These are phyloP conservation scores for Nasalis larvatus DNA, from an alignment of 2,113 vertebrate genomes.

Conservation along the genomic window DNA sequence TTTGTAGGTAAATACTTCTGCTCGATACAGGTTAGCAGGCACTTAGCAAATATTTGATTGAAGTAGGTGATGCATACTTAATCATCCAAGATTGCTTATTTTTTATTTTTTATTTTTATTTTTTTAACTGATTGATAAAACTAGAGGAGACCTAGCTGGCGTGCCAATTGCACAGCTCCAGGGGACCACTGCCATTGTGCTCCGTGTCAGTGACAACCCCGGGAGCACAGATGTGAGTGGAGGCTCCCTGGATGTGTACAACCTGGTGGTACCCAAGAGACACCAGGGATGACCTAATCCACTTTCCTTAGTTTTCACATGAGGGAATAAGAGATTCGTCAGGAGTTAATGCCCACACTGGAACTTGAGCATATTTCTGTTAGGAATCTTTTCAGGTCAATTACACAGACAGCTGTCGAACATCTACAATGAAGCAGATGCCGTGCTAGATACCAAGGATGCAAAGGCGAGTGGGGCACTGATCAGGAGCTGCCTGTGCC, in stretches of 20 bases:
- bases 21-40: background rate
- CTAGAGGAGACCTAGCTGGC: background rate
- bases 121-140: background rate
- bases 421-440: background rate
- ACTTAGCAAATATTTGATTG: constrained; percentile 20
- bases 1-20: background rate
- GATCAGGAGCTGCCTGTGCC: background rate
- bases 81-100: background rate
- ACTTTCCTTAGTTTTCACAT: background rate
- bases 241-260: no score
- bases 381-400: background rate
- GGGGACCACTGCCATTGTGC: background rate
- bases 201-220: background rate
- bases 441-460: background rate
- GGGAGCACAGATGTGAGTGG: background rate
- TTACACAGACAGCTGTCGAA: background rate
- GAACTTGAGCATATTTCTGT: background rate
- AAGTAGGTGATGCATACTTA: background rate
- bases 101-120: background rate
- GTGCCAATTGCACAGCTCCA: background rate
- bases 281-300: background rate
- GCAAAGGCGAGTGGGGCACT: background rate
- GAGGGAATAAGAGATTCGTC: background rate
- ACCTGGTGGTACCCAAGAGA: background rate
- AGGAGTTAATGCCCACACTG: background rate